Evolutionary conservation across 2,797 vertebrate species (phyloP).

Genomic region (Lemur catta): DNA sequence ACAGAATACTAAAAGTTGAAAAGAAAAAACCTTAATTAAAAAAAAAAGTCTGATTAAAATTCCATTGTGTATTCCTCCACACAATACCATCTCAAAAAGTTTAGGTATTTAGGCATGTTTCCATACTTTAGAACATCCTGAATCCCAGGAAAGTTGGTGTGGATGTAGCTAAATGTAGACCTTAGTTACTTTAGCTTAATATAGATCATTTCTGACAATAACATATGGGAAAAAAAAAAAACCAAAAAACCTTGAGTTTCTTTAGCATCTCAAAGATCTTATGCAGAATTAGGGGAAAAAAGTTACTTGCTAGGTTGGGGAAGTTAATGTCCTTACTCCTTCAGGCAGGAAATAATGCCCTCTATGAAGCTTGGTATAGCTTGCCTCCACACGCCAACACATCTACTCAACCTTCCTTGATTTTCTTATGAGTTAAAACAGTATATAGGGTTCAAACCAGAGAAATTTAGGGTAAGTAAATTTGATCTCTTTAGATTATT

Average conservation of each 20-base stretch:
- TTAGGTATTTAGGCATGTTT: background rate
- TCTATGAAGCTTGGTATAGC: background rate
- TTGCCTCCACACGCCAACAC: background rate
- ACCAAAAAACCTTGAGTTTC: background rate
- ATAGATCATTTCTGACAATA: background rate
- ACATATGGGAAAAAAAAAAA: background rate
- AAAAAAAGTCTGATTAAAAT: background rate
- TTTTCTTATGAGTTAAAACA: background rate
- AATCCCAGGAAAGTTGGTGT: background rate
- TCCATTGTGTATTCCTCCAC: background rate
- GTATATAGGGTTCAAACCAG: accelerated
- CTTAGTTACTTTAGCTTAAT: background rate
- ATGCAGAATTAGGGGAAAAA: background rate
- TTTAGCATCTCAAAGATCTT: background rate
- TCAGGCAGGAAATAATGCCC: accelerated
- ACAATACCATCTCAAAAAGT: background rate
- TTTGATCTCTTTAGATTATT: background rate
- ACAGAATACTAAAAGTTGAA: background rate
- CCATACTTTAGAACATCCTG: background rate
- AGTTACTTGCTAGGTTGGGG: background rate
- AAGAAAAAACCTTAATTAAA: background rate
- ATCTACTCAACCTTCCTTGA: accelerated
- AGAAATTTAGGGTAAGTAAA: background rate
- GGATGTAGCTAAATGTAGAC: background rate
- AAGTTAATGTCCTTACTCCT: background rate